Evolutionary conservation across 1,140 invertebrate genomes (phyloP), one percentile per base, ranked within the genome.

Genomic region (Nixonia krombeini): DNA sequence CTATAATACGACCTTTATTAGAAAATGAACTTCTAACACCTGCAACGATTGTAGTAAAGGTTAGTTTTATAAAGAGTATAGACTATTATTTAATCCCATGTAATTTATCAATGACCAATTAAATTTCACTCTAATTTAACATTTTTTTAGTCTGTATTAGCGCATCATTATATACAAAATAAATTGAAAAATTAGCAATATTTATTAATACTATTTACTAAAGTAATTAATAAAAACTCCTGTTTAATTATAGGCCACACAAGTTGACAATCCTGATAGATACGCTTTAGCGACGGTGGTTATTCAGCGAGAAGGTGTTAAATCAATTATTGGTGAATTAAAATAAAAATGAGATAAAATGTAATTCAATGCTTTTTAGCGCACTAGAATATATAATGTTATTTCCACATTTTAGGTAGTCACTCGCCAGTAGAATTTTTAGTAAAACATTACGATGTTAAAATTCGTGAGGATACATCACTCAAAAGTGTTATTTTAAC

Each of bases 251-350:
- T 80, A 94, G 90, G 93, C 94, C 10, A 93, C 91, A 0, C 94
- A 96, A 82, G 86, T 91, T 38, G 94, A 97, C 80, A 96, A 97
- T 86, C 85, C 90, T 0, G 95, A 96, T 84, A 88, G 94, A 31
- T 96, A 94, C 78, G 92, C 94, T 1, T 81, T 96, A 50, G 91
- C 93, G 3, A 96, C 94, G 0, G 84, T 96, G 25, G 89, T 92
- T 42, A 85, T 95, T 17, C 87, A 87, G 9, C 81, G 87, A 69
- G 86, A 83, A 71, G 87, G 84, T 58, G 61, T 78, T 72, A 44
- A 80, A 61, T 72, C 81, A 9, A 82, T 75, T 33, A 74, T 75
- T 51, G 83, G 83, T 85, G 73, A 57, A 13, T 38, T 5, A 37
- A 37, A 37, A 15, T n/a, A n/a, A n/a, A n/a, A n/a, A n/a, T n/a